These are phyloP conservation scores for Rhynchonycteris naso DNA, from an alignment of 2,797 vertebrate species.

Conservation along the genomic window DNA sequence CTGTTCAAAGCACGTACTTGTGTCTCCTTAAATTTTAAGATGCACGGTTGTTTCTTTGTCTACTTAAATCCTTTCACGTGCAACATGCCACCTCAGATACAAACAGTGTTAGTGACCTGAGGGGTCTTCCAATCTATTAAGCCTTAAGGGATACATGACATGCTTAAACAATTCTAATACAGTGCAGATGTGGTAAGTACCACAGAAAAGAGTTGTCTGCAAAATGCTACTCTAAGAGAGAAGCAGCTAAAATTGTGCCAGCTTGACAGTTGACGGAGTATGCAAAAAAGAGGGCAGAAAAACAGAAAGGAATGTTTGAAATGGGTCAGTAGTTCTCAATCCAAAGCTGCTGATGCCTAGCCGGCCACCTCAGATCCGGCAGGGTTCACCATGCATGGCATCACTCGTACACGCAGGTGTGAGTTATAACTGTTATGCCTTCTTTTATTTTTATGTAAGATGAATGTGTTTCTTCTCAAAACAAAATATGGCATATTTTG, in stretches of 20 bases:
- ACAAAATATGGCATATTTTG: neutral
- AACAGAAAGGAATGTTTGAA: neutral
- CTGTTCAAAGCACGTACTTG: neutral
- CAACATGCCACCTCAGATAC: neutral
- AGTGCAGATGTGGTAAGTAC: neutral
- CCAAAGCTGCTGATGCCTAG: neutral
- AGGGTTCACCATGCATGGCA: neutral
- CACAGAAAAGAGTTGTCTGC: neutral
- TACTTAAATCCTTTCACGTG: neutral
- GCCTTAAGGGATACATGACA: neutral
- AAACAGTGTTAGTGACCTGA: neutral
- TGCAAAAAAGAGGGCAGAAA: neutral
- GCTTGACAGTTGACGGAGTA: neutral
- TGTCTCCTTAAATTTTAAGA: slow-evolving; percentile 3
- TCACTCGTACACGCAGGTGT: no score
- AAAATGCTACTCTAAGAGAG: neutral
- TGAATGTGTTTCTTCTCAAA: neutral
- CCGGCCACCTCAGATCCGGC: neutral
- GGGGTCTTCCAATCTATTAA: neutral
- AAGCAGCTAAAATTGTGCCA: neutral
- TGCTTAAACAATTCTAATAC: neutral
- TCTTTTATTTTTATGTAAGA: neutral
- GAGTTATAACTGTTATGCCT: neutral
- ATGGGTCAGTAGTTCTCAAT: neutral
- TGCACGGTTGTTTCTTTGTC: neutral